These are phyloP conservation scores for Laspeyria flexula DNA, from an alignment of 2,888 invertebrate species.

Conservation along the genomic window DNA sequence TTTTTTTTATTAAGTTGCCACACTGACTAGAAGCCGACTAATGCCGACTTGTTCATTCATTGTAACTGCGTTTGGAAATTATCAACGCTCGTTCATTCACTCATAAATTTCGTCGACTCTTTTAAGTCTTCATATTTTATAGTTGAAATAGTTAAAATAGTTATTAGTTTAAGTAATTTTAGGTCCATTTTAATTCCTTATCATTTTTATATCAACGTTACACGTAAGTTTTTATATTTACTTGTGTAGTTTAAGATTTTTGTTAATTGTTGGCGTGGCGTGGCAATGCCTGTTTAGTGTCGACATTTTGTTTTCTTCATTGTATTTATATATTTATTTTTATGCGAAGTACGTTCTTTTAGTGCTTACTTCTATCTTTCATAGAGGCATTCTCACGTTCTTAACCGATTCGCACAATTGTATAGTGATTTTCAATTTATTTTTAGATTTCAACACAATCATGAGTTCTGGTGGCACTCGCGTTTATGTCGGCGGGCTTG, in stretches of 20 bases:
- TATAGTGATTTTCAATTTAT: constrained; percentile 25
- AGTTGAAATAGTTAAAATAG: constrained; percentile 61
- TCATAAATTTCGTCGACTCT: constrained; percentile 63
- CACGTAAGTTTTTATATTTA: constrained; percentile 66
- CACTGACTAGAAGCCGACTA: constrained; percentile 36
- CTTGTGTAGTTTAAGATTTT: constrained; percentile 30
- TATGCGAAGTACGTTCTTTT: constrained; percentile 41
- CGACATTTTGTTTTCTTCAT: constrained; percentile 84
- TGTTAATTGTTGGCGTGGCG: constrained; percentile 61
- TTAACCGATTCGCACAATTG: constrained; percentile 5
- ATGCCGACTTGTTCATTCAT: constrained; percentile 29
- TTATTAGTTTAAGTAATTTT: constrained; percentile 58
- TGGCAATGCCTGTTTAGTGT: constrained; percentile 74
- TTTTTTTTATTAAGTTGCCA: constrained; percentile 32
- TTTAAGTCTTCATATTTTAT: constrained; percentile 60
- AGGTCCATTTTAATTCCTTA: constrained; percentile 60
- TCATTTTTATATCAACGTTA: constrained; percentile 57
- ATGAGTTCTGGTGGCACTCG: constrained; percentile 88
- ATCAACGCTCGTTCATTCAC: constrained; percentile 52
- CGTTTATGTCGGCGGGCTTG: constrained; percentile 96
- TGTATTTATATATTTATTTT: constrained; percentile 74
- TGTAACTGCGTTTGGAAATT: constrained; percentile 26
- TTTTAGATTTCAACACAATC: constrained; percentile 60
- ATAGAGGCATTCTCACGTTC: constrained; percentile 10
- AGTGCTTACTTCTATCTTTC: constrained; percentile 21